These are phyloP conservation scores for Parus major DNA, from an alignment of 2,113 vertebrate genomes.

Conservation along the genomic window DNA sequence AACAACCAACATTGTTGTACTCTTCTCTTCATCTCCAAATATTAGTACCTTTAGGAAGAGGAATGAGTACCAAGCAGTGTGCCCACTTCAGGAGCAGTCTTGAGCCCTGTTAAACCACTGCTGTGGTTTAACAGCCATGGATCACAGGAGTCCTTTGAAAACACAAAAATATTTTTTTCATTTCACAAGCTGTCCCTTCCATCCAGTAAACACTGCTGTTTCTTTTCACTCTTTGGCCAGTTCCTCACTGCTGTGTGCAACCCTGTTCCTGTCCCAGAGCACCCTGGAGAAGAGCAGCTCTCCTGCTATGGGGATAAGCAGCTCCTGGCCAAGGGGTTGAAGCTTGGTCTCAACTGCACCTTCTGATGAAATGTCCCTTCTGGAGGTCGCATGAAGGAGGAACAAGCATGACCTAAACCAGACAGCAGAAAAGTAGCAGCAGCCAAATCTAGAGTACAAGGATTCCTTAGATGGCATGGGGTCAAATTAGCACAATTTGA, in stretches of 20 bases:
- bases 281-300: not conserved
- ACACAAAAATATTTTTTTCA: fast-evolving
- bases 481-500: not conserved
- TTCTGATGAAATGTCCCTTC: not conserved
- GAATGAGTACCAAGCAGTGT: not conserved
- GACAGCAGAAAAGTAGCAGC: not conserved
- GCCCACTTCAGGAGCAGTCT: not conserved
- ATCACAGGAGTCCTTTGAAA: not conserved
- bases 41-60: not conserved
- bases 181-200: not conserved
- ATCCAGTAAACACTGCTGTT: not conserved
- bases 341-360: not conserved
- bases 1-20: not conserved
- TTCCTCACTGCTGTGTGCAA: not conserved
- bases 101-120: not conserved
- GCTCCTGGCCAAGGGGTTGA: not conserved
- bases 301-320: not conserved
- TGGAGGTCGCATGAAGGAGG: not conserved
- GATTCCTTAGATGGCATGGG: not conserved
- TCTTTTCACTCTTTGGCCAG: not conserved
- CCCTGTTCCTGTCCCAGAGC: not conserved
- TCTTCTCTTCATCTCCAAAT: not conserved
- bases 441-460: not conserved
- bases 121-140: not conserved
- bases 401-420: not conserved